phyloP scores from a whole-genome alignment of 1,140 invertebrate genomes.

The Pemphigus obesinymphae region DNA sequence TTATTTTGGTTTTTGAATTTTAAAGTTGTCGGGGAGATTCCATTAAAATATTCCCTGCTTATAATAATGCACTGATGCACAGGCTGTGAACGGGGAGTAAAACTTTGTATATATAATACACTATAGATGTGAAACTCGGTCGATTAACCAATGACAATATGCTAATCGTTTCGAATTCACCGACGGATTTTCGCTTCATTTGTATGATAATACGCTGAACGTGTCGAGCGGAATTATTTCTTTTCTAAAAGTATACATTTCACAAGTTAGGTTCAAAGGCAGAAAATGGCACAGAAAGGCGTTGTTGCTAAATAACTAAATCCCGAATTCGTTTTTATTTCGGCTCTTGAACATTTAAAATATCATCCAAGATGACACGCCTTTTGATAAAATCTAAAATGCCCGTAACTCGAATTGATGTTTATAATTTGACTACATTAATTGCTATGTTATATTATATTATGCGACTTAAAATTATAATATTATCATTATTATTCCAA shows the following conservation, averaged over 20 bases:
- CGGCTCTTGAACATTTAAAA: too few species aligned
- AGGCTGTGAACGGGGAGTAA: neutral
- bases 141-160: slow-evolving; percentile 27
- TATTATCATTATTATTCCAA: too few species aligned
- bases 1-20: neutral
- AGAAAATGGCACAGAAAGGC: too few species aligned
- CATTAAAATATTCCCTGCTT: slow-evolving; percentile 1
- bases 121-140: neutral
- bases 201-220: neutral
- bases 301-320: too few species aligned
- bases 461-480: too few species aligned
- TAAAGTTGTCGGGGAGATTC: neutral
- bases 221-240: neutral
- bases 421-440: too few species aligned
- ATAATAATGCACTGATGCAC: neutral
- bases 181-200: neutral
- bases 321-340: too few species aligned
- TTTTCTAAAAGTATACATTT: neutral
- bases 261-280: too few species aligned
- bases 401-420: too few species aligned
- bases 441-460: too few species aligned
- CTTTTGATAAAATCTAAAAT: too few species aligned
- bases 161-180: neutral
- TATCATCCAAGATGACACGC: too few species aligned
- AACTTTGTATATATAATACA: neutral